Percentiles rank a stretch among this genome's conserved stretches.
Evolutionary conservation across 2,113 vertebrate genomes (phyloP).

Genomic region (Anthoscopus minutus): DNA sequence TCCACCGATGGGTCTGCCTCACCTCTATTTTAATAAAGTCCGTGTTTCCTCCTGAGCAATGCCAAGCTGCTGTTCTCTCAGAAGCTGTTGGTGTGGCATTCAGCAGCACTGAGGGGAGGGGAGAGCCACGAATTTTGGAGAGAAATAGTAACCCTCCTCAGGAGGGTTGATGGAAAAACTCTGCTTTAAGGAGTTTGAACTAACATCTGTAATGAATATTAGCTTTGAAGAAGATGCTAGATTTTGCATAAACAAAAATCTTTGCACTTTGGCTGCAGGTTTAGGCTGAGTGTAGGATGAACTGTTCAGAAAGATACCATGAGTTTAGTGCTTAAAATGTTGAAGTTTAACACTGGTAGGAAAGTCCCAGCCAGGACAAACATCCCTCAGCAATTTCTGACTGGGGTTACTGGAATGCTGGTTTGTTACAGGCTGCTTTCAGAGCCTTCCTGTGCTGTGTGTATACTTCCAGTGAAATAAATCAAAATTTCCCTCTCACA

Average conservation of each 20-base stretch:
- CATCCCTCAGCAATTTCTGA: background rate
- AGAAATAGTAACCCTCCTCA: background rate
- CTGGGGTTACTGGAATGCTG: background rate
- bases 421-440: background rate
- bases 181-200: background rate
- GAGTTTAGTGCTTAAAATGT: background rate
- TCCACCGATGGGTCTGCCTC: background rate
- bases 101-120: background rate
- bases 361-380: background rate
- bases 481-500: background rate
- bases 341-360: background rate
- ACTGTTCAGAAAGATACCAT: background rate
- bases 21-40: background rate
- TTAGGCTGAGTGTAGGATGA: background rate
- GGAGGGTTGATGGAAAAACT: background rate
- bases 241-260: background rate
- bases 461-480: background rate
- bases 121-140: background rate
- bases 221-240: background rate
- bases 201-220: background rate
- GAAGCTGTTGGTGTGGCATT: background rate
- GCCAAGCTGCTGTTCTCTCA: background rate
- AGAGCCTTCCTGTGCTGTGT: fast-evolving
- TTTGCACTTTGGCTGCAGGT: background rate
- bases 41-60: background rate